Conservation (phyloP, 2,888 invertebrate species). For the Caenorhabditis sulstoni region DNA sequence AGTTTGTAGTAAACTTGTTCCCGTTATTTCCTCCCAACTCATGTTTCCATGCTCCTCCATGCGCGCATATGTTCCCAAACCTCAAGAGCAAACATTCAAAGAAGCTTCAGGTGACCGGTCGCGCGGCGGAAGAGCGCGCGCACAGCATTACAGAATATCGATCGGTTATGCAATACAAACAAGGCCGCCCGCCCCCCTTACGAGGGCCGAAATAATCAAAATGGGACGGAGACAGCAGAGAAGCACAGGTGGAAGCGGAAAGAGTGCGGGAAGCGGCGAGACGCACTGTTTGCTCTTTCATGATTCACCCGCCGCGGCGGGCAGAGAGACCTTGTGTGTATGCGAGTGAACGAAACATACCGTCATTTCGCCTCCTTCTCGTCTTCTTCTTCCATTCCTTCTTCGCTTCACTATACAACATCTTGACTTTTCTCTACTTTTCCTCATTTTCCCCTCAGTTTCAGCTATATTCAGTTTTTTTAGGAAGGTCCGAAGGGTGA, state of each 20-base stretch:
- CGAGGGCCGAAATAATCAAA: background rate
- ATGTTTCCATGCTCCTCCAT: conserved; percentile 3
- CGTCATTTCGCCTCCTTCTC: background rate
- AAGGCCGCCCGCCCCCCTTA: background rate
- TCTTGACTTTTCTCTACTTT: background rate
- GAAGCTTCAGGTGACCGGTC: conserved; percentile 8
- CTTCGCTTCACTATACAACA: conserved; percentile 10
- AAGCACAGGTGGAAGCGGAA: conserved; percentile 18
- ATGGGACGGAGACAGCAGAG: conserved; percentile 1
- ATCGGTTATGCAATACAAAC: conserved; percentile 45
- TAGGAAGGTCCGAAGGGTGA: too few species aligned
- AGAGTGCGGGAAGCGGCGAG: conserved; percentile 14
- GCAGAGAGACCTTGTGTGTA: background rate
- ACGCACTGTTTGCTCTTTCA: conserved; percentile 58
- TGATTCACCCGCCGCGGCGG: conserved; percentile 44
- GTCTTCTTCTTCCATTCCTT: too few species aligned
- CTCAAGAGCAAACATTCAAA: background rate
- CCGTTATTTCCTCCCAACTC: background rate
- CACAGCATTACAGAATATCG: conserved; percentile 13
- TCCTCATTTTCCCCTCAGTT: conserved; percentile 1
- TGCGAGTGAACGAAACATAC: conserved; percentile 17
- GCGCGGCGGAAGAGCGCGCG: background rate
- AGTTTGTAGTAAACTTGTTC: too few species aligned
- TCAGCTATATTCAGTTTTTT: background rate
- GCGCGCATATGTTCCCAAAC: background rate